Evolutionary conservation across 1,140 invertebrate genomes (phyloP).

Genomic region (Solen grandis): DNA sequence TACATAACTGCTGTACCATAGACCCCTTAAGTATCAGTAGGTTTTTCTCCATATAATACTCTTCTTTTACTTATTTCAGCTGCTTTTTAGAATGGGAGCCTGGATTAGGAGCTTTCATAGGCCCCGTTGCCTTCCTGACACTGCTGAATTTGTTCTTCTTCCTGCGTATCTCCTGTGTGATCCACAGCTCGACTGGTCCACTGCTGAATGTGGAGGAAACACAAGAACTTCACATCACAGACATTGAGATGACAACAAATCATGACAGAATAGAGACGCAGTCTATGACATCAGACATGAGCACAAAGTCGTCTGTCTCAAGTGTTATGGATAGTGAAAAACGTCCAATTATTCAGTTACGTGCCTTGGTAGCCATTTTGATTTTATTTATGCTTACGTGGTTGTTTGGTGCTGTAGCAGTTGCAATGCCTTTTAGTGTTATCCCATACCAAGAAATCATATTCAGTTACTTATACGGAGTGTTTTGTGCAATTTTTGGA

Average conservation of each 20-base stretch:
- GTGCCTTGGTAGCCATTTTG: slow-evolving; percentile 88
- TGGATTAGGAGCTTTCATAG: slow-evolving; percentile 89
- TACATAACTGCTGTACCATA: too few species aligned
- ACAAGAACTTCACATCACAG: slow-evolving; percentile 83
- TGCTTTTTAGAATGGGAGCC: slow-evolving; percentile 91
- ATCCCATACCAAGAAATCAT: slow-evolving; percentile 88
- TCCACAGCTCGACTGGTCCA: slow-evolving; percentile 77
- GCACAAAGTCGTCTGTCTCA: slow-evolving; percentile 83
- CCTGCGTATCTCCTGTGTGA: slow-evolving; percentile 88
- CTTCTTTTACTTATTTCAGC: slow-evolving; percentile 71
- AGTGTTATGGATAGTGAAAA: slow-evolving; percentile 92
- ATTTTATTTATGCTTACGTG: slow-evolving; percentile 89
- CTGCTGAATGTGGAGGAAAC: slow-evolving; percentile 68
- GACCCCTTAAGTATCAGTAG: too few species aligned
- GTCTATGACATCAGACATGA: slow-evolving; percentile 66
- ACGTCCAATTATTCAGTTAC: slow-evolving; percentile 89
- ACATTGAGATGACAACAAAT: slow-evolving; percentile 81
- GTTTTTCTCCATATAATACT: neutral
- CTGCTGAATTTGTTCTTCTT: slow-evolving; percentile 88
- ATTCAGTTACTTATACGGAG: slow-evolving; percentile 89
- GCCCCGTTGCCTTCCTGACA: slow-evolving; percentile 88
- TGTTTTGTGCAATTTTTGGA: slow-evolving; percentile 87
- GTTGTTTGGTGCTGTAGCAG: slow-evolving; percentile 85
- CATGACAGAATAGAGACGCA: slow-evolving; percentile 54
- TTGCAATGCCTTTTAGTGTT: slow-evolving; percentile 80